Conservation (phyloP, 2,888 invertebrate species). For the Aricia artaxerxes region DNA sequence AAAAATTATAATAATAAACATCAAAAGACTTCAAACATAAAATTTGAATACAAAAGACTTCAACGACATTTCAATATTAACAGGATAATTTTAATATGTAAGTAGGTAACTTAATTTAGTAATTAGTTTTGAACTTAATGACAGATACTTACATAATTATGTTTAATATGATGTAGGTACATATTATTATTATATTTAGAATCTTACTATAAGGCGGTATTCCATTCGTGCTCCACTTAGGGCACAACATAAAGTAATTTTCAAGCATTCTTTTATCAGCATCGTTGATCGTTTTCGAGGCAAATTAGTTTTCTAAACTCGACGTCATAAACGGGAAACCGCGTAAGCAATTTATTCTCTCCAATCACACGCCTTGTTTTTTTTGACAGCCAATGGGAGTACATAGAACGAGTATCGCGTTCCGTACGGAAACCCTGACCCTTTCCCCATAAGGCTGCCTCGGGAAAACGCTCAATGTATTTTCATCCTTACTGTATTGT, state of each 20-base stretch:
- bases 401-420: slow-evolving; percentile 59
- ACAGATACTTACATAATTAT: not conserved
- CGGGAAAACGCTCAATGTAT: slow-evolving; percentile 63
- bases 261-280: not conserved
- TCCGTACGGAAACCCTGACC: slow-evolving; percentile 53
- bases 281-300: slow-evolving; percentile 11
- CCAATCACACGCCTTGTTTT: slow-evolving; percentile 76
- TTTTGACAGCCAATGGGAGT: slow-evolving; percentile 78
- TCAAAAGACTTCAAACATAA: not conserved
- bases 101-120: no score
- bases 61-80: not conserved
- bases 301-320: slow-evolving; percentile 59
- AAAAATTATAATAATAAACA: no score
- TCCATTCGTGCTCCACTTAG: not conserved
- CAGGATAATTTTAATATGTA: no score
- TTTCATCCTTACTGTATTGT: slow-evolving; percentile 71
- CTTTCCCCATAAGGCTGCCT: slow-evolving; percentile 49
- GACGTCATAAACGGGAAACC: slow-evolving; percentile 62
- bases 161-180: not conserved
- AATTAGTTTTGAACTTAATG: not conserved
- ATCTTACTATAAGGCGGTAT: not conserved
- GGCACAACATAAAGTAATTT: not conserved
- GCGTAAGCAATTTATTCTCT: slow-evolving; percentile 78
- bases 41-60: not conserved
- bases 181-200: not conserved